These are phyloP conservation scores for Sphyrna mokarran DNA, from an alignment of 2,113 vertebrate genomes.

Conservation along the genomic window DNA sequence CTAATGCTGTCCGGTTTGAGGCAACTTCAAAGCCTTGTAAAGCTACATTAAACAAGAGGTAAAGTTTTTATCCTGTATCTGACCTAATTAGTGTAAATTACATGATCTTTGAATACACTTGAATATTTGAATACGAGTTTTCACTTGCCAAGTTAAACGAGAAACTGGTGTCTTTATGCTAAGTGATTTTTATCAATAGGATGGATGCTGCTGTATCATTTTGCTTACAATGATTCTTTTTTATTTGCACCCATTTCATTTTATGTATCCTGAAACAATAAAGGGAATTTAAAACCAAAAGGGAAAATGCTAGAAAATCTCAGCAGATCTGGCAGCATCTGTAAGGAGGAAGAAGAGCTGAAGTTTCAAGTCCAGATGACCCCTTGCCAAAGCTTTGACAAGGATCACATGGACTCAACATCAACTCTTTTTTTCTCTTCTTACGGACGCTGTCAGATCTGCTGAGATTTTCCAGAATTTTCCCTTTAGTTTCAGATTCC, in stretches of 20 bases:
- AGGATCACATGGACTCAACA: too few relatives aligned
- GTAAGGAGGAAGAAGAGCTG: too few relatives aligned
- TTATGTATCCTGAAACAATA: background rate
- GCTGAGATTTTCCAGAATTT: too few relatives aligned
- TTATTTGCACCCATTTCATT: background rate
- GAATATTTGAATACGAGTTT: background rate
- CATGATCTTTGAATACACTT: background rate
- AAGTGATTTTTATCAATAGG: background rate
- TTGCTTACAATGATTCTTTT: background rate
- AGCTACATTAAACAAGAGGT: background rate
- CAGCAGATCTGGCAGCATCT: too few relatives aligned
- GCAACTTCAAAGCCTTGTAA: background rate
- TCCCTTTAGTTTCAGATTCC: too few relatives aligned
- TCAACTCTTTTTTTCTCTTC: too few relatives aligned
- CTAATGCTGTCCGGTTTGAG: background rate
- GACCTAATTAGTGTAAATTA: background rate
- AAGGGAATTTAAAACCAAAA: background rate
- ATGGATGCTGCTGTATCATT: background rate
- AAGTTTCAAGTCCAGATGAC: too few relatives aligned
- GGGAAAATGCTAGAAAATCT: too few relatives aligned
- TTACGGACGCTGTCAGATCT: too few relatives aligned
- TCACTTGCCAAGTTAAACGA: background rate
- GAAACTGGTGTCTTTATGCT: background rate
- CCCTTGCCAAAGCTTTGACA: too few relatives aligned
- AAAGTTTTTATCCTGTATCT: background rate